These are phyloP conservation scores for Podocnemis expansa DNA, from an alignment of 2,113 vertebrate genomes.

Conservation along the genomic window DNA sequence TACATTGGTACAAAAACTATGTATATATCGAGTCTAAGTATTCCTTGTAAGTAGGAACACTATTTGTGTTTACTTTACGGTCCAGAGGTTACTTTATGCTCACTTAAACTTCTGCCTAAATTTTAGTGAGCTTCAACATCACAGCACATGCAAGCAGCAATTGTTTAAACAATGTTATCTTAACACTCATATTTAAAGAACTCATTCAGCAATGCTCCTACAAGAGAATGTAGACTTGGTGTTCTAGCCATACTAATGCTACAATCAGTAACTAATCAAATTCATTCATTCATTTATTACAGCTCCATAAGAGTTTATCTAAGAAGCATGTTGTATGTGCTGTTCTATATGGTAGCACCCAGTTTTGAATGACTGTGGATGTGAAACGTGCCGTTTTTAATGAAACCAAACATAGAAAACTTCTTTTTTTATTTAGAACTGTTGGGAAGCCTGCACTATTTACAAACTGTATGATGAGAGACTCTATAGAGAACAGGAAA, in stretches of 20 bases:
- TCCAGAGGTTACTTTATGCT: too few species aligned
- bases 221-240: conserved; percentile 54
- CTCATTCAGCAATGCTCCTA: conserved; percentile 42
- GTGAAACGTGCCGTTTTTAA: conserved; percentile 44
- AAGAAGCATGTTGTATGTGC: conserved; percentile 51
- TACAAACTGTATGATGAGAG: conserved; percentile 38
- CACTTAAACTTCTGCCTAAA: neutral
- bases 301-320: neutral
- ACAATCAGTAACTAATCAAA: conserved; percentile 62
- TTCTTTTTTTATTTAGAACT: conserved; percentile 32
- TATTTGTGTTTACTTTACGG: neutral
- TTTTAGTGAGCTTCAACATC: neutral
- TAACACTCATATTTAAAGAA: conserved; percentile 54
- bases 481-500: conserved; percentile 34
- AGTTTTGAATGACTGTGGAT: conserved; percentile 52
- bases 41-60: neutral
- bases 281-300: conserved; percentile 51
- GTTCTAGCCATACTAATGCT: conserved; percentile 58
- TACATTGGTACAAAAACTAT: neutral
- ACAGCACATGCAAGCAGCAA: neutral
- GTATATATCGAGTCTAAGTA: neutral
- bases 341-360: conserved; percentile 64
- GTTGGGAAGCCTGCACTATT: conserved; percentile 11
- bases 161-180: neutral
- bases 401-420: conserved; percentile 42